Percentiles rank a stretch among this genome's conserved stretches.
phyloP scores from a whole-genome alignment of 2,888 invertebrate species.

The Diplazon laetatorius region DNA sequence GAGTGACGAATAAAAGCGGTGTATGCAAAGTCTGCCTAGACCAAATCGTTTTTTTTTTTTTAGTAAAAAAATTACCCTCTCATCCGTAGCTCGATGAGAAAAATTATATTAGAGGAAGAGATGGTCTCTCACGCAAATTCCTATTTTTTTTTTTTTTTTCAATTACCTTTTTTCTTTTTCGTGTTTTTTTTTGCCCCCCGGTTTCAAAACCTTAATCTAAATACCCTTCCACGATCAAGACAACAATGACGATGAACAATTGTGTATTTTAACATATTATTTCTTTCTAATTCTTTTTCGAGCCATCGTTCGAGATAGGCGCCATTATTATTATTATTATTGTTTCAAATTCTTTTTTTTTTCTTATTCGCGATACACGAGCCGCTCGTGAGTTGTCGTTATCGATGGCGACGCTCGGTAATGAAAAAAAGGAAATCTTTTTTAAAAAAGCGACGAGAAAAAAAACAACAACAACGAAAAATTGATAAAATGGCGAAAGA shows the following conservation, averaged over 20 bases:
- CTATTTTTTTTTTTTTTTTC: constrained; percentile 30
- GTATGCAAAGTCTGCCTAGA: constrained; percentile 45
- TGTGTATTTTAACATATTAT: constrained; percentile 14
- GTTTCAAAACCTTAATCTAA: constrained; percentile 46
- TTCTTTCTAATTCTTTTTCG: too few relatives aligned
- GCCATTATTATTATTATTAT: neutral
- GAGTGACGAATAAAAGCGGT: constrained; percentile 53
- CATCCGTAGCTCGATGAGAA: constrained; percentile 36
- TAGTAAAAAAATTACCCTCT: constrained; percentile 54
- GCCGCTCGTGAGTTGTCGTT: constrained; percentile 27
- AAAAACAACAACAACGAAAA: constrained; percentile 19
- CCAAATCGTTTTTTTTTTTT: constrained; percentile 53
- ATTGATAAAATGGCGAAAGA: constrained; percentile 5
- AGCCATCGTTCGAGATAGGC: constrained; percentile 4
- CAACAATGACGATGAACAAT: constrained; percentile 27
- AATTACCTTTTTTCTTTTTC: neutral
- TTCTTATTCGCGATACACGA: constrained; percentile 1
- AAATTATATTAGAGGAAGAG: constrained; percentile 18
- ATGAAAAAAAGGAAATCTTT: too few relatives aligned
- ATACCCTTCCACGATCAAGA: constrained; percentile 27
- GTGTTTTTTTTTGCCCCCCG: constrained; percentile 2
- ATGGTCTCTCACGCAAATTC: constrained; percentile 14
- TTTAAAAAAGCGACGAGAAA: too few relatives aligned
- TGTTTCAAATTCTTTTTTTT: neutral
- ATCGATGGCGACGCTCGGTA: constrained; percentile 25